A percentile compares a stretch with the other conserved stretches of the same genome.
phyloP scores from a whole-genome alignment of 2,888 invertebrate genomes.

The Muscina levida region DNA sequence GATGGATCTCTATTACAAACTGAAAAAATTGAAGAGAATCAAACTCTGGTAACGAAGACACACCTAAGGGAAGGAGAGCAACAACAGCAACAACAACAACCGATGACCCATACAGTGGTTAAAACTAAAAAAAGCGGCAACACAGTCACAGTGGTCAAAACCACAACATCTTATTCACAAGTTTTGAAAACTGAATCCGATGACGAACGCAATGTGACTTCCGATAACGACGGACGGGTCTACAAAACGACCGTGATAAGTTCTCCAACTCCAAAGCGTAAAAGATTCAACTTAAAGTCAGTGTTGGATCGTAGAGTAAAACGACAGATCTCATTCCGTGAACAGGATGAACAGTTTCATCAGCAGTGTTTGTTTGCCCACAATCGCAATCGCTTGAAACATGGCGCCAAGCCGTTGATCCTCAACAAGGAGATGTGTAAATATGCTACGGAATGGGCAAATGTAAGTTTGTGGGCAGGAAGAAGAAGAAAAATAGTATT shows the following conservation, averaged over 20 bases:
- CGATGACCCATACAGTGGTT: constrained; percentile 10
- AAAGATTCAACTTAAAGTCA: constrained; percentile 5
- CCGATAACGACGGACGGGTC: background rate
- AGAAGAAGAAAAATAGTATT: constrained; percentile 52
- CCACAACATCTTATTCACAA: background rate
- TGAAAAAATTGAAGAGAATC: no score
- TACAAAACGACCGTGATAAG: background rate
- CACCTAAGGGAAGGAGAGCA: no score
- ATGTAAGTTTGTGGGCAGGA: constrained; percentile 77
- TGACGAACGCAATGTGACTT: background rate
- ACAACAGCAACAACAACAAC: background rate
- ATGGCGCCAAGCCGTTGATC: constrained; percentile 85
- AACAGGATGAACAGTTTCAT: constrained; percentile 59
- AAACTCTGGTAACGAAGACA: no score
- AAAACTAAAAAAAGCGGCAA: constrained; percentile 4
- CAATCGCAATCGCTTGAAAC: constrained; percentile 85
- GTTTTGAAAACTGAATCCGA: background rate
- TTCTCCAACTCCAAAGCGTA: background rate
- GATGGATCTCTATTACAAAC: no score
- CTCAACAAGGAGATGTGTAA: constrained; percentile 84
- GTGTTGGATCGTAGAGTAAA: background rate
- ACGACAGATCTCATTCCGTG: background rate
- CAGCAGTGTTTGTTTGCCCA: constrained; percentile 79
- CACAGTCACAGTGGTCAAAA: constrained; percentile 10
- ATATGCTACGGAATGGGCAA: constrained; percentile 87